A percentile compares a stretch with the other conserved stretches of the same genome.
These are phyloP conservation scores for Hemicrepidius hirtus DNA, from an alignment of 2,888 invertebrate genomes.

Conservation along the genomic window DNA sequence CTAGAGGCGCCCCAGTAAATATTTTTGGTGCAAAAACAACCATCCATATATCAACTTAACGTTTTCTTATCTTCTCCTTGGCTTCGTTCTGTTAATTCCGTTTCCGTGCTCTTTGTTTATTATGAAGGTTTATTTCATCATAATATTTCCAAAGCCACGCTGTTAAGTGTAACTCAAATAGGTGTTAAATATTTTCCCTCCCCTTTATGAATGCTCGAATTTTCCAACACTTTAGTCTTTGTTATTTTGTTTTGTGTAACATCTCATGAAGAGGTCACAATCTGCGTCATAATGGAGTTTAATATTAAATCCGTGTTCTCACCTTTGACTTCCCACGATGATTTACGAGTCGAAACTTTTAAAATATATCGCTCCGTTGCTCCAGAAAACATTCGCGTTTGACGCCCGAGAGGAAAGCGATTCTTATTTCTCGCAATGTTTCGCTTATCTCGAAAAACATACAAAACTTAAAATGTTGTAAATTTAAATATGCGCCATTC, in stretches of 20 bases:
- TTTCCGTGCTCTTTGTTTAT: constrained; percentile 38
- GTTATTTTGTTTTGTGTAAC: constrained; percentile 44
- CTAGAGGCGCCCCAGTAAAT: constrained; percentile 29
- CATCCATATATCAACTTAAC: constrained; percentile 40
- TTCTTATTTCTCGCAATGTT: constrained; percentile 55
- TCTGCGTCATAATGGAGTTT: constrained; percentile 64
- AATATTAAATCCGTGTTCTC: constrained; percentile 68
- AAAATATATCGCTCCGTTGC: constrained; percentile 63
- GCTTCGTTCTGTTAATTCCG: constrained; percentile 37
- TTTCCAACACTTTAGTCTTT: constrained; percentile 30
- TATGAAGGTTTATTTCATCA: constrained; percentile 34
- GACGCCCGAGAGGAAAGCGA: constrained; percentile 56
- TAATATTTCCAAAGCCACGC: constrained; percentile 22
- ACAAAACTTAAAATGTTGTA: constrained; percentile 56
- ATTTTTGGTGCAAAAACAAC: constrained; percentile 32
- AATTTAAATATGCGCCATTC: constrained; percentile 57
- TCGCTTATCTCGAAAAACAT: constrained; percentile 56
- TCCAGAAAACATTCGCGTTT: constrained; percentile 60
- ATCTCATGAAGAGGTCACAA: constrained; percentile 52
- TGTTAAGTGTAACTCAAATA: constrained; percentile 32
- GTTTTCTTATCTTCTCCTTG: constrained; percentile 41
- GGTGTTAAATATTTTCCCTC: constrained; percentile 17
- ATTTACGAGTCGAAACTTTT: constrained; percentile 66
- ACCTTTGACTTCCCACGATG: constrained; percentile 68
- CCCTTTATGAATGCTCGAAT: constrained; percentile 16